A percentile compares a stretch with the other conserved stretches of the same genome.
Evolutionary conservation across 2,888 invertebrate genomes (phyloP).

Genomic region (Mythimna loreyi): DNA sequence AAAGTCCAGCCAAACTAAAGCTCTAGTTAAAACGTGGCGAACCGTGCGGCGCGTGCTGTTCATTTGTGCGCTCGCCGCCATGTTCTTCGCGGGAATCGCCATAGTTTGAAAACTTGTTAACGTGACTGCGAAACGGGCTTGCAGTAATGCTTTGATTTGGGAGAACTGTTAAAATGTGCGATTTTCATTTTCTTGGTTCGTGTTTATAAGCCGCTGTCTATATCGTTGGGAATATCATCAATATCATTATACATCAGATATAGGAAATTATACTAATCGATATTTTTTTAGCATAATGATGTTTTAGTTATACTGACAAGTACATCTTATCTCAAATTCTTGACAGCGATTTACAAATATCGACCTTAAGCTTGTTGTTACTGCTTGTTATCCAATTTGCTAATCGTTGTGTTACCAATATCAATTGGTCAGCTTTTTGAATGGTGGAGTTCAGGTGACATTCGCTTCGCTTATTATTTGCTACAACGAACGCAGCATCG

Average conservation of each 20-base stretch:
- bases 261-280: neutral
- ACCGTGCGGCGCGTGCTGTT: neutral
- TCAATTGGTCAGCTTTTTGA: slow-evolving; percentile 27
- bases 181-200: slow-evolving; percentile 6
- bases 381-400: slow-evolving; percentile 33
- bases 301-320: neutral
- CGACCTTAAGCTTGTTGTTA: slow-evolving; percentile 18
- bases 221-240: neutral
- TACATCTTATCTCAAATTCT: neutral
- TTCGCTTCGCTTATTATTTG: slow-evolving; percentile 44
- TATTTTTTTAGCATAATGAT: no score
- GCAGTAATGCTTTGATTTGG: slow-evolving; percentile 1
- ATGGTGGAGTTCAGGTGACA: slow-evolving; percentile 7
- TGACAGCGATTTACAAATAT: slow-evolving; percentile 20
- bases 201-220: slow-evolving; percentile 23
- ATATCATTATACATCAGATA: neutral
- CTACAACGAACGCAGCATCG: slow-evolving; percentile 28
- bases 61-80: no score
- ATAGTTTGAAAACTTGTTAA: no score
- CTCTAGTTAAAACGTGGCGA: neutral
- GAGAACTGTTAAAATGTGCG: slow-evolving; percentile 15
- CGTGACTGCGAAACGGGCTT: neutral
- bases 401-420: slow-evolving; percentile 9
- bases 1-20: slow-evolving; percentile 9
- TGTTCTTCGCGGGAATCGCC: no score